Base-by-base conservation (phyloP, 2,888 invertebrate species). In the Aelia acuminata region DNA sequence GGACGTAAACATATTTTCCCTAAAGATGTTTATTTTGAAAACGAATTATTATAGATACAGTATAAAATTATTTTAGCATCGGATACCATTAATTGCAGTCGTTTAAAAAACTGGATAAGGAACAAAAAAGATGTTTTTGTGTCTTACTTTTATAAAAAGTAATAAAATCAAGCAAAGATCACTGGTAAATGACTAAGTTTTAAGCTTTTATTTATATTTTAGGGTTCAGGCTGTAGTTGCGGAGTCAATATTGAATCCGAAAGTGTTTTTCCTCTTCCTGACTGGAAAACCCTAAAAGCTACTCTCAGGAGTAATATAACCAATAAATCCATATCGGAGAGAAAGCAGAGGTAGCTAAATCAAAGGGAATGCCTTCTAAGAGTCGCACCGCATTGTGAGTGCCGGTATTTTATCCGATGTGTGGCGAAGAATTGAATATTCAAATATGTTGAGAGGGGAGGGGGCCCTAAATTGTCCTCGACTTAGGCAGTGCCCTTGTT, bases 271-370 rank as follows among this genome's bases (percentile, higher is more conserved):
- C 10, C 43, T n/a, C n/a, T 47, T n/a, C n/a, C 22, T n/a, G 11
- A 11, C 10, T 5, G 80, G 85, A 53, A 39, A 53, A 85, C 39
- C 85, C 57, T 85, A 85, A 85, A 85, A 85, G 85, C 85, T 85
- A 85, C 85, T 85, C 39, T 47, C 48, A 15, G 53, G 43, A 70
- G 87, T 63, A 87, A 87, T 87, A 87, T 87, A 70, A 70, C 57
- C 87, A 87, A 87, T 87, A 87, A 87, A 87, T 87, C 87, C 70
- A 87, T 87, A 87, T 87, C 48, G 87, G 20, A 1, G 31, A 35
- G 35, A 70, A 35, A 35, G 63, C 15, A 35, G 63, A 20, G 80
- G n/a, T 47, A 18, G 10, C 43, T 80, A 80, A 80, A 80, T 80
- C 80, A 80, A n/a, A 43, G 2, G 43, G 43, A 39, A 80, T 39